Base-by-base conservation (phyloP, 2,888 invertebrate species). In the Zygaena filipendulae region DNA sequence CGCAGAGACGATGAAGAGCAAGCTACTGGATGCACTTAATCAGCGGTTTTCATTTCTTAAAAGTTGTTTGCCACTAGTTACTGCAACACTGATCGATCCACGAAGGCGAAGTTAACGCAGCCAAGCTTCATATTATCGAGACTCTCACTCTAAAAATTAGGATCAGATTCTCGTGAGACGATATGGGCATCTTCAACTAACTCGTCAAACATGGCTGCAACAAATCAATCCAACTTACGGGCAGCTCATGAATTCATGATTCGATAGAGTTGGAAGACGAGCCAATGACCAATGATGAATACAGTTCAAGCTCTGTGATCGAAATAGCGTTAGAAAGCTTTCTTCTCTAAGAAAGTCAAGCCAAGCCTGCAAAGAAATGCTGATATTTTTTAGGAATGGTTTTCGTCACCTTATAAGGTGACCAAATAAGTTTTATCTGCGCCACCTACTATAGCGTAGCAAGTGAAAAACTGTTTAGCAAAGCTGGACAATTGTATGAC, bases 261-360 rank as follows among this genome's bases (percentile, higher is more conserved):
- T 24, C 16, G 8, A 27, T 20, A 7, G 21, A 27, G 3, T 27
- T 19, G 27, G 21, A 27, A 20, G 21, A 27, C 18, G 13, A 27
- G 18, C 20, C 27, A 21, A 19, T 27, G 27, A 20, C 20, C 18
- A 16, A 16, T 24, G 24, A 48, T 54, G 2, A 66, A 67, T 29
- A 40, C 42, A 2, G 22, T 68, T 3, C 31, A 44, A 6, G 35
- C 54, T 21, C 69, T 69, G 2, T 50, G 52, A 21, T 32, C 42
- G 1, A 37, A 39, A 35, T 36, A 33, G 29, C n/a, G 27, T 23
- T 25, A 25, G 18, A 16, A 27, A 33, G 19, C 32, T 28, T 21
- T 29, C 25, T 24, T 22, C 26, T 13, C 11, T 10, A 35, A 22
- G 23, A 24, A 19, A 25, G 18, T 13, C 11, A 10, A 35, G 24